A percentile compares a stretch with the other conserved stretches of the same genome.
phyloP scores from a whole-genome alignment of 2,888 invertebrate genomes.

The Nephrotoma flavescens region DNA sequence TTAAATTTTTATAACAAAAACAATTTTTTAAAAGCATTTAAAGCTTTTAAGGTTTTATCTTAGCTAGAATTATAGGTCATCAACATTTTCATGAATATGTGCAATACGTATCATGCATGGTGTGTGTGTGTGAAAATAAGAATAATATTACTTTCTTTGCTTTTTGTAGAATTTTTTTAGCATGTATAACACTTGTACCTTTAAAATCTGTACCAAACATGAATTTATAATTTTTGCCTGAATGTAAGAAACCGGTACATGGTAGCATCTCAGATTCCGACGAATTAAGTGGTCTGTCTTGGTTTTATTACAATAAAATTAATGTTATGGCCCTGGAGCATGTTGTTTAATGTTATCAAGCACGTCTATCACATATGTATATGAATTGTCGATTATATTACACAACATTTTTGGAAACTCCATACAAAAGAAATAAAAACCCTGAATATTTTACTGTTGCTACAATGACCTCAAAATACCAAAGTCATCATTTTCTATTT shows the following conservation, averaged over 20 bases:
- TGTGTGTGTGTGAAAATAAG: too few species aligned
- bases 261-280: background rate
- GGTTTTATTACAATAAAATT: background rate
- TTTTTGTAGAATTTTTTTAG: background rate
- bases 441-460: background rate
- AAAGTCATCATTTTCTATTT: background rate
- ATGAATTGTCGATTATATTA: background rate
- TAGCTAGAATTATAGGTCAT: background rate
- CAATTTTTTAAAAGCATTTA: background rate
- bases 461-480: background rate
- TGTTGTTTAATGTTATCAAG: background rate
- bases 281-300: background rate
- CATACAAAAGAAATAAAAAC: background rate
- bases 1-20: too few species aligned
- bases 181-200: background rate
- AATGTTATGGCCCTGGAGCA: background rate
- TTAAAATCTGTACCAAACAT: background rate
- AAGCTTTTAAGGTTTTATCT: background rate
- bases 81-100: background rate
- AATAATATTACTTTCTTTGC: too few species aligned
- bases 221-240: background rate
- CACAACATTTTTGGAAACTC: background rate
- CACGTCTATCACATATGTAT: background rate
- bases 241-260: background rate
- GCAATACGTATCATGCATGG: background rate